These are phyloP conservation scores for Cephalopholis sonnerati DNA, from an alignment of 2,113 vertebrate species.

Conservation along the genomic window DNA sequence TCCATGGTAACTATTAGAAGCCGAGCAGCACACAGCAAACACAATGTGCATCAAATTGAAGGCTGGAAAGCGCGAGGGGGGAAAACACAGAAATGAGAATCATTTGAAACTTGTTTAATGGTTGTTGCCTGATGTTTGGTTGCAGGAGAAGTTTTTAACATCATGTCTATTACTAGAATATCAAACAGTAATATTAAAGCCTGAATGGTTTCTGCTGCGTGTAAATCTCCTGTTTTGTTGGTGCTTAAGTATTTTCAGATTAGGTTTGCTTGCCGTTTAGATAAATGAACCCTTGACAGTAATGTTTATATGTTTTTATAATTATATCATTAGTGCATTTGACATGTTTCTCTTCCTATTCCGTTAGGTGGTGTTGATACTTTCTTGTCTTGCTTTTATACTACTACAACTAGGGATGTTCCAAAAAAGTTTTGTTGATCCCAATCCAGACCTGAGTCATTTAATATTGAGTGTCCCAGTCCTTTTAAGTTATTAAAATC, in stretches of 20 bases:
- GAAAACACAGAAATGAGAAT: not conserved
- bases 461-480: no score
- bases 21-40: not conserved
- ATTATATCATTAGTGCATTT: no score
- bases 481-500: no score
- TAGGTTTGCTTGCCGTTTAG: not conserved
- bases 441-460: no score
- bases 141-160: not conserved
- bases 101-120: not conserved
- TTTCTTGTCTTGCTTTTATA: no score
- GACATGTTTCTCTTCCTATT: no score
- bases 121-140: not conserved
- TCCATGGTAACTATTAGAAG: constrained; percentile 9
- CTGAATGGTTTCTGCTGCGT: not conserved
- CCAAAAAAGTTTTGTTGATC: no score
- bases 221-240: not conserved
- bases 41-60: not conserved
- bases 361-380: no score
- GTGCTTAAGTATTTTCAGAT: not conserved
- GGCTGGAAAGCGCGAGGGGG: not conserved
- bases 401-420: no score
- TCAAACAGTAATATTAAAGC: not conserved
- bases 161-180: not conserved
- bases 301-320: no score
- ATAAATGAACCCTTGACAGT: not conserved